phyloP scores from a whole-genome alignment of 2,797 vertebrate species.

The Sparidentex hasta region DNA sequence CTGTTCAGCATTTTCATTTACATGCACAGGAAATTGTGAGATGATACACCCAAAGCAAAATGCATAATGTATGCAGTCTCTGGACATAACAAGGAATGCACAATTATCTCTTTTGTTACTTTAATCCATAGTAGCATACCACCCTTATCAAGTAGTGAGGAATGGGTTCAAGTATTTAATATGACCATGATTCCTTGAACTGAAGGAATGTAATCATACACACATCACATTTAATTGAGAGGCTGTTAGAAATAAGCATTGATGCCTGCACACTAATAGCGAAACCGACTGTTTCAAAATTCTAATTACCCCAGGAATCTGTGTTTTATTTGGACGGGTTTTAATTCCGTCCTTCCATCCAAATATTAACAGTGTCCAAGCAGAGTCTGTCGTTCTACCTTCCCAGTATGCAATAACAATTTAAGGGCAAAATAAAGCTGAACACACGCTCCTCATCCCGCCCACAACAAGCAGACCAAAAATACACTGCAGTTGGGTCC shows the following conservation, averaged over 20 bases:
- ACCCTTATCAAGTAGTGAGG: not conserved
- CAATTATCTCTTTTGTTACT: not conserved
- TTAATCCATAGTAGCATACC: not conserved
- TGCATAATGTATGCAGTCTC: not conserved
- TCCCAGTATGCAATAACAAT: slow-evolving; percentile 23
- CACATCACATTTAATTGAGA: not conserved
- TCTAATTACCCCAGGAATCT: not conserved
- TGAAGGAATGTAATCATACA: not conserved
- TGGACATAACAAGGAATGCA: not conserved
- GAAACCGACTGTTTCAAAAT: not conserved
- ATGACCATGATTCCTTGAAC: not conserved
- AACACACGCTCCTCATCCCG: slow-evolving; percentile 50
- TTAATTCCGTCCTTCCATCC: not conserved
- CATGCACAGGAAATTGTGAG: not conserved
- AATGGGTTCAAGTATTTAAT: not conserved
- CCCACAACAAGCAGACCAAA: slow-evolving; percentile 57
- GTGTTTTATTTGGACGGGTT: not conserved
- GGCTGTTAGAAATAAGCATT: not conserved
- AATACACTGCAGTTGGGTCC: slow-evolving; percentile 51
- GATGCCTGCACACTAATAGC: not conserved
- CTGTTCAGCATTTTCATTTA: not conserved
- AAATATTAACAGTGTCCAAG: not conserved
- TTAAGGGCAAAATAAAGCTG: slow-evolving; percentile 33
- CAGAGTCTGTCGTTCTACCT: slow-evolving; percentile 8
- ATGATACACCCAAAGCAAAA: not conserved